Conservation (phyloP, 2,888 invertebrate genomes). For the Drosophila dives region DNA sequence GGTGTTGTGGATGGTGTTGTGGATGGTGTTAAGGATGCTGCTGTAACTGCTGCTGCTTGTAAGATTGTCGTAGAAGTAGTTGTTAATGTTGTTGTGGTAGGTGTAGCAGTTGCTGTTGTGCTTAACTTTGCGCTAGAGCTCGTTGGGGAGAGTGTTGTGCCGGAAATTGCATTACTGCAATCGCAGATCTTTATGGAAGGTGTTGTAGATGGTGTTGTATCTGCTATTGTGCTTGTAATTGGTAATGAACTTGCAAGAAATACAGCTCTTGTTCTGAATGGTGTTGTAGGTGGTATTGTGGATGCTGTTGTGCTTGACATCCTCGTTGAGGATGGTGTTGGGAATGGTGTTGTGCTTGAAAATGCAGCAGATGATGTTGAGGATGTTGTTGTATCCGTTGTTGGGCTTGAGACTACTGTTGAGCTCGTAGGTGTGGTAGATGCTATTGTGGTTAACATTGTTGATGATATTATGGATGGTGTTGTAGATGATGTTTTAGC, state of each 20-base stretch:
- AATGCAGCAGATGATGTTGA: not conserved
- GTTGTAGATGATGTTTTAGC: not conserved
- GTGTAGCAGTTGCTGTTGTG: too few relatives aligned
- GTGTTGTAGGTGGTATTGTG: not conserved
- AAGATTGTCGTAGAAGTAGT: too few relatives aligned
- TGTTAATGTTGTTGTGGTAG: not conserved
- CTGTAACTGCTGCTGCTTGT: too few relatives aligned
- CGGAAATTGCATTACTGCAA: too few relatives aligned
- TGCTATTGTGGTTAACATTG: not conserved
- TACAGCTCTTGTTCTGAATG: too few relatives aligned
- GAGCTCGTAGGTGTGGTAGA: not conserved
- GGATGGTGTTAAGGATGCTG: too few relatives aligned
- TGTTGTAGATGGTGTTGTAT: not conserved
- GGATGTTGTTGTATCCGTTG: not conserved
- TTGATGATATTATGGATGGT: not conserved
- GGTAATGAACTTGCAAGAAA: too few relatives aligned
- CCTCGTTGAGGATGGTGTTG: not conserved
- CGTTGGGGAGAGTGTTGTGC: too few relatives aligned
- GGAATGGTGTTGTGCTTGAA: not conserved
- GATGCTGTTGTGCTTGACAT: not conserved
- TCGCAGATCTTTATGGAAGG: too few relatives aligned
- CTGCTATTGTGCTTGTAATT: not conserved
- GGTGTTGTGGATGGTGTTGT: not conserved
- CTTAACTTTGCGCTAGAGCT: too few relatives aligned
- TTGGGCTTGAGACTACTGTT: not conserved